Base-by-base conservation (phyloP, 2,797 vertebrate genomes). In the Propithecus deckenii region DNA sequence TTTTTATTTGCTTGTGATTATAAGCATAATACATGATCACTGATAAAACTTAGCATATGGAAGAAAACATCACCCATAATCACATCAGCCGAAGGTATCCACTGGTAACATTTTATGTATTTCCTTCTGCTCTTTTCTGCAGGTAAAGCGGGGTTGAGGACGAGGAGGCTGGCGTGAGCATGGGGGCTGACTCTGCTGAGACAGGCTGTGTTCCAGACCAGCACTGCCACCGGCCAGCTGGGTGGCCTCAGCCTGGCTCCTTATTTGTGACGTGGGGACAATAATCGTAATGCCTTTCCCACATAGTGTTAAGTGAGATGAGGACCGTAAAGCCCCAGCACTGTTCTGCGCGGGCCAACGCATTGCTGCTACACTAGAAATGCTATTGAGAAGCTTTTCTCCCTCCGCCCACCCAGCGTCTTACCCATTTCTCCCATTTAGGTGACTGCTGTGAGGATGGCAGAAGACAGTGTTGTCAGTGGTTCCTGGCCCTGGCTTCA, bases 121-220 rank as follows among this genome's bases (percentile, higher is more conserved):
- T 76, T 72, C 43, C 65, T 65, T 32, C 35, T 15, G 7, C 13
- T 30, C 25, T n/a, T 22, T 52, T 81, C 50, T 57, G 84, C 61
- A 18, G 67, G 20, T 50, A 32, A 23, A 43, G 9, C 7, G 8
- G 15, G 32, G 32, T 10, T 57, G 38, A 71, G 63, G 43, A 43
- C n/a, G 2, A 18, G 23, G 72, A 69, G 28, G 63, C 22, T 8
- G 57, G 69, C 1, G 0, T 38, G 46, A 5, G 72, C 0, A 0
- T 38, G 52, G 5, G 18, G 8, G 20, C n/a, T 46, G 32, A 30
- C 22, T 38, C 0, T 1, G 65, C 25, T 0, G n/a, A 65, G 55
- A 43, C 0, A 5, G n/a, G 8, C 84, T 55, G 10, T 2, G 22
- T 12, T 20, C 63, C 55, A 71, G 43, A 17, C 28, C 50, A 32